Percentiles rank a stretch among this genome's conserved stretches.
Conservation (phyloP, 2,888 invertebrate genomes). For the Athalia rosae region DNA sequence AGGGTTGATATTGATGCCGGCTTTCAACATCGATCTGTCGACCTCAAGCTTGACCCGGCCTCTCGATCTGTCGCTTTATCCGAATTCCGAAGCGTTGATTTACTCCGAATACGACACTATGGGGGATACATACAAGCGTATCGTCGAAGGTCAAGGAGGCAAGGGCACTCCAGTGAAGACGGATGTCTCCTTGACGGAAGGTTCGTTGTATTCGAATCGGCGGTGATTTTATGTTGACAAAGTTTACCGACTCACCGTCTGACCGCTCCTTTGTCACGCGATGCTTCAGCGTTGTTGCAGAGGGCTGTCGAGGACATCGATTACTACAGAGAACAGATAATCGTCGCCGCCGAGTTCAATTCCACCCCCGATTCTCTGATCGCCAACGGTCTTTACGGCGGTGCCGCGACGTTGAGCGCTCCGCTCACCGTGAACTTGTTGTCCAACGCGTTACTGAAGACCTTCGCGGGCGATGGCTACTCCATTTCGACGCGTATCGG, state of each 20-base stretch:
- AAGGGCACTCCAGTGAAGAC: constrained; percentile 47
- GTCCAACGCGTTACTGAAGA: constrained; percentile 73
- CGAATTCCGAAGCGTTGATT: constrained; percentile 63
- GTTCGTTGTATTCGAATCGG: constrained; percentile 51
- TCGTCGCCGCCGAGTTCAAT: constrained; percentile 75
- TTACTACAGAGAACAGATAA: constrained; percentile 74
- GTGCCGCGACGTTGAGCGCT: constrained; percentile 75
- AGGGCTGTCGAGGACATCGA: constrained; percentile 68
- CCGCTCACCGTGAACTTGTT: constrained; percentile 76
- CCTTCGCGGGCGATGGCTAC: constrained; percentile 58
- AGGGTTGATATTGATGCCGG: constrained; percentile 63
- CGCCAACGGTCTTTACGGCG: constrained; percentile 75
- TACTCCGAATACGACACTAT: constrained; percentile 53
- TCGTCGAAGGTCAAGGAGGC: constrained; percentile 57
- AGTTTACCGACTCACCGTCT: not conserved
- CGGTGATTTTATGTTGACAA: too few relatives aligned
- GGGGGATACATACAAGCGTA: constrained; percentile 55
- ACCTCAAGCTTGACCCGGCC: constrained; percentile 57
- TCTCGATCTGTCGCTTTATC: constrained; percentile 66
- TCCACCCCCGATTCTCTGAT: constrained; percentile 46
- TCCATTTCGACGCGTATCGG: constrained; percentile 56
- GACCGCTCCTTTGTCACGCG: not conserved
- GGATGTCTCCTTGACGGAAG: constrained; percentile 50
- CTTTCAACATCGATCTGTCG: constrained; percentile 60
- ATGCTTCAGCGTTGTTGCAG: constrained; percentile 73